phyloP scores from a whole-genome alignment of 2,113 vertebrate genomes.

The Apus apus region DNA sequence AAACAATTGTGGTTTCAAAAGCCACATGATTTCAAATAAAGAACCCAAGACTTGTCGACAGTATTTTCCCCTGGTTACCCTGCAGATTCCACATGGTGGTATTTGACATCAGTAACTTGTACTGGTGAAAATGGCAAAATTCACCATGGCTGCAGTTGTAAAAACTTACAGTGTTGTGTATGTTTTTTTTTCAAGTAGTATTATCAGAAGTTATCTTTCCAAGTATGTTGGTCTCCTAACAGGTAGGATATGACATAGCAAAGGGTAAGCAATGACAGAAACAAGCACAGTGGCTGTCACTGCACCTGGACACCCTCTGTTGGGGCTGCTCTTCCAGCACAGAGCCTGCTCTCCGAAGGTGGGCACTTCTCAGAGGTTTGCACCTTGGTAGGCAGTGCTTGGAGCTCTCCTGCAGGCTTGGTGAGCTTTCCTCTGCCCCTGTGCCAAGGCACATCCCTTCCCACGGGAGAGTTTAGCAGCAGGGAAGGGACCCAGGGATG shows the following conservation, averaged over 20 bases:
- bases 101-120: background rate
- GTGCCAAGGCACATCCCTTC: accelerated
- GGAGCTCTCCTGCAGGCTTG: background rate
- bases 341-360: accelerated
- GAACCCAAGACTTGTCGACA: background rate
- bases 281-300: background rate
- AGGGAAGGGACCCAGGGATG: background rate
- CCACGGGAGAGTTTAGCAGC: accelerated
- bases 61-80: background rate
- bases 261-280: background rate
- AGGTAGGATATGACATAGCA: accelerated
- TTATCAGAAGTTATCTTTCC: background rate
- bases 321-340: background rate
- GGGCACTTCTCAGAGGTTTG: background rate
- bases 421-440: background rate
- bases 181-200: too few relatives aligned
- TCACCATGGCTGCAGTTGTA: background rate
- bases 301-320: background rate
- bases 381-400: background rate
- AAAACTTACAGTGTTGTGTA: background rate
- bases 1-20: background rate
- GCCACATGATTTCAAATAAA: background rate
- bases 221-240: background rate
- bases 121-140: background rate
- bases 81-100: background rate